Evolutionary conservation across 2,888 invertebrate genomes (phyloP), one percentile per base, ranked within the genome.

Genomic region (Tenthredo distinguenda): DNA sequence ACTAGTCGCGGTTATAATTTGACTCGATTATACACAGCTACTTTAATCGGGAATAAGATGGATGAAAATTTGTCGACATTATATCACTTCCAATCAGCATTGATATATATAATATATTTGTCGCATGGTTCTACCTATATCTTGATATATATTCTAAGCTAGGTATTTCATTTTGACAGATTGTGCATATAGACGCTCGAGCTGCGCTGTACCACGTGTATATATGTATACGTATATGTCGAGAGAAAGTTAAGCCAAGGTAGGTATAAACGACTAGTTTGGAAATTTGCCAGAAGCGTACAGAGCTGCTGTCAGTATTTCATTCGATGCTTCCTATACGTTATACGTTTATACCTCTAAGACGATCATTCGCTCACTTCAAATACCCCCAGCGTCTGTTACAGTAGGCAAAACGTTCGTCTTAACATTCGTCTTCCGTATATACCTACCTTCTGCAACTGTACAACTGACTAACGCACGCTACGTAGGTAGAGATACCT

Each of bases 201-300:
- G n/a, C 37, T 37, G 37, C n/a, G 18, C 18, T 37, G 40, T 31
- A 26, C 37, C 4, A 31, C 2, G 74, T 43, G 12, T 21, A 26
- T 74, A 21, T 74, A 37, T 72, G 6, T 26, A 40, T 7, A n/a
- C 12, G 5, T 34, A 58, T 55, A 34, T 15, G 76, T 40, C 21
- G 83, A 71, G 83, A 68, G 83, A 83, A 83, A 83, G 83, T 83
- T 83, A 15, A 83, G 50, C 68, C 83, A 68, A 68, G 81, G 58
- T 50, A 82, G 9, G 31, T 62, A 81, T 40, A 77, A 81, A 50
- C 58, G 83, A 83, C 83, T 83, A 83, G 83, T 83, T 83, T 68
- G 83, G 83, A 83, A 83, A 68, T 83, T 83, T 68, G 83, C 83
- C 83, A 83, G 83, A 50, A 83, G 83, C 83, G 68, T 83, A 65